Evolutionary conservation across 2,888 invertebrate species (phyloP).

Genomic region (Mamestra brassicae): DNA sequence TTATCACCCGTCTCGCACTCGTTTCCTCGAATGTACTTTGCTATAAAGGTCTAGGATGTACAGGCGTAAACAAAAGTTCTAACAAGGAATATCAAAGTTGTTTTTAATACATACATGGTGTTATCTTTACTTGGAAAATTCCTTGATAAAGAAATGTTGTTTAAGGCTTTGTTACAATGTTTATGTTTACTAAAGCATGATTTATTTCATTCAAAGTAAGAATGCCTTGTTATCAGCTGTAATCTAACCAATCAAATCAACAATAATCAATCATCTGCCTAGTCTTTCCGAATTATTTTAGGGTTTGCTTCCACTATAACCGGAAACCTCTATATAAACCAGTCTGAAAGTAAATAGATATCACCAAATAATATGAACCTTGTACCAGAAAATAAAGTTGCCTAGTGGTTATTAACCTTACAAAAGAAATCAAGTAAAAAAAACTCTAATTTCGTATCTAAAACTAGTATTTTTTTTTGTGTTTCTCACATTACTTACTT

Average conservation of each 20-base stretch:
- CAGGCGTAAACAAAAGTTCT: constrained; percentile 46
- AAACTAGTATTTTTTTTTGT: constrained; percentile 27
- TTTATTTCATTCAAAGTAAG: no score
- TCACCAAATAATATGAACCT: no score
- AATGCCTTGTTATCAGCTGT: no score
- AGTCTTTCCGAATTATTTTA: no score
- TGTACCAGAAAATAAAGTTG: background rate
- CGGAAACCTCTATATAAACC: no score
- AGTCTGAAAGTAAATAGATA: no score
- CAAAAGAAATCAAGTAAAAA: constrained; percentile 11
- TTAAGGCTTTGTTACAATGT: background rate
- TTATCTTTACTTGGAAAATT: background rate
- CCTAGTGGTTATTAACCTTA: constrained; percentile 17
- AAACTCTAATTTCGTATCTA: constrained; percentile 9
- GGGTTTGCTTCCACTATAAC: no score
- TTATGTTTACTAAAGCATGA: no score
- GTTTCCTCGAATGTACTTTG: constrained; percentile 73
- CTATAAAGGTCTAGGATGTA: constrained; percentile 70
- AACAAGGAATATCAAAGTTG: background rate
- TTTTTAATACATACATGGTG: background rate
- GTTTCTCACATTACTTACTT: constrained; percentile 32
- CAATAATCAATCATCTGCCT: no score
- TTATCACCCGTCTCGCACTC: constrained; percentile 71
- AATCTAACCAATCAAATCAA: no score
- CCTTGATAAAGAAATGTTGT: background rate